Evolutionary conservation across 2,888 invertebrate species (phyloP).

Genomic region (Andricus quercusramuli): DNA sequence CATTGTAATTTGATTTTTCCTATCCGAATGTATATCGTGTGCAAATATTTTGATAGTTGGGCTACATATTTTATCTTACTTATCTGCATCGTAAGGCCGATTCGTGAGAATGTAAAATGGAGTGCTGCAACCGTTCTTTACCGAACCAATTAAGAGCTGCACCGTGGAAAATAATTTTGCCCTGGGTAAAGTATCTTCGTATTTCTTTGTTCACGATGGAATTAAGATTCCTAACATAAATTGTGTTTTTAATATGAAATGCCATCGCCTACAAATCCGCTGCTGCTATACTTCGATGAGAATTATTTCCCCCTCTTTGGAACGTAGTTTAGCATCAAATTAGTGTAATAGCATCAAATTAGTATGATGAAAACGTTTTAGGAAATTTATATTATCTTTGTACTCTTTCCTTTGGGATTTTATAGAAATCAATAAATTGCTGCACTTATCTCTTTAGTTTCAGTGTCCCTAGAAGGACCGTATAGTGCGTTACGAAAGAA

Average conservation of each 20-base stretch:
- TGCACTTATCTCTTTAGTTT: neutral
- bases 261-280: neutral
- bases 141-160: conserved; percentile 17
- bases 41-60: neutral
- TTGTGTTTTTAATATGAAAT: conserved; percentile 22
- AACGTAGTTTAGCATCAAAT: neutral
- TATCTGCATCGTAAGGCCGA: neutral
- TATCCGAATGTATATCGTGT: neutral
- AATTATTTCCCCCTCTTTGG: conserved; percentile 4
- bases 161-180: conserved; percentile 14
- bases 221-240: conserved; percentile 23
- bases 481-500: neutral
- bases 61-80: neutral
- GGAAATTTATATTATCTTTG: neutral
- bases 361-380: neutral
- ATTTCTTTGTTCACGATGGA: conserved; percentile 2
- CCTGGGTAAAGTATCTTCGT: conserved; percentile 22
- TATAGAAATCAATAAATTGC: neutral
- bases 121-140: neutral
- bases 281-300: neutral
- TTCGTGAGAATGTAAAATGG: neutral
- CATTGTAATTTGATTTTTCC: neutral
- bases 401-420: neutral
- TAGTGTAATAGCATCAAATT: neutral
- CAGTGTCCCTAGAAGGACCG: neutral